Base-by-base conservation (phyloP, 2,888 invertebrate species). In the Luffia ferchaultella region DNA sequence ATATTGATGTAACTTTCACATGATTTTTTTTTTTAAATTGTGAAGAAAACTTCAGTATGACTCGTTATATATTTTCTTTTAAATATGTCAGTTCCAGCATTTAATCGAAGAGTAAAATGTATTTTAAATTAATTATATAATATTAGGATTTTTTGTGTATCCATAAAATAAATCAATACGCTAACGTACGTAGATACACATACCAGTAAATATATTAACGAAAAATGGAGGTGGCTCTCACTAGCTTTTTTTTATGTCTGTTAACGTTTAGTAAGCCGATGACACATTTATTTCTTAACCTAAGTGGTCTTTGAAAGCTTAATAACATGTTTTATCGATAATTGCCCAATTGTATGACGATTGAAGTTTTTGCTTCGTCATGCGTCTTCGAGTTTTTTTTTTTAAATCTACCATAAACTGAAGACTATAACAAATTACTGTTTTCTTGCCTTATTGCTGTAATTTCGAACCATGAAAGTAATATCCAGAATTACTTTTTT, bases 281-380 rank as follows among this genome's bases (percentile, higher is more conserved):
- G 57, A 58, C 55, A 62, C 60, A 50, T 16, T 47, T 43, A 43
- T 42, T 48, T 59, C 63, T 62, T 67, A 68, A 68, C 68, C 62
- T 68, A 70, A 71, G 70, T 62, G 69, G 55, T 66, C 57, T 60
- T 58, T 70, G 67, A 72, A 71, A 72, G 67, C 68, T 63, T 69
- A 69, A 69, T 69, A 65, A 64, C 62, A 60, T 57, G 64, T 69
- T 63, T 58, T 30, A 12, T 30, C 30, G 30, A 60, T 63, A 66
- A 66, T 66, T 53, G 56, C 56, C 52, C 62, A 60, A 64, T 64
- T 60, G 63, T 63, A 62, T 60, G 58, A 58, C 60, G 58, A 58
- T 61, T 63, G n/a, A 30, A 61, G 57, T 61, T 51, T 46, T 18
- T 62, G 60, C 58, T 53, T 52, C 61, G 69, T 73, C 73, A 71